These are phyloP conservation scores for Drosophila colorata DNA, from an alignment of 2,888 invertebrate genomes.

Conservation along the genomic window DNA sequence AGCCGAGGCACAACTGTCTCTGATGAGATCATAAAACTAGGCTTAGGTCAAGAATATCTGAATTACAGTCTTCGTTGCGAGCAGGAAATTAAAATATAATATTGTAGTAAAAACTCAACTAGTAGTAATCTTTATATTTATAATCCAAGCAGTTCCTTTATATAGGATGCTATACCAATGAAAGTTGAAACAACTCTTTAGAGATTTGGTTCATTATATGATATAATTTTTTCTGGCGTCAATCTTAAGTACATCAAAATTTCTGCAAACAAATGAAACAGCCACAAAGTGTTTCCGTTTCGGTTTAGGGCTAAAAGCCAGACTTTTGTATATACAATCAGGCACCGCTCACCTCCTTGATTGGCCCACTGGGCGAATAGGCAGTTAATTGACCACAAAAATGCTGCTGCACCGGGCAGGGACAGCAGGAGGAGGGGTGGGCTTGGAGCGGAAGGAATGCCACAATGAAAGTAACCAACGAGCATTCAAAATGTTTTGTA, in stretches of 20 bases:
- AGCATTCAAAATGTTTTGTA: slow-evolving; percentile 59
- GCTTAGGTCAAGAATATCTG: no score
- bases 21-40: no score
- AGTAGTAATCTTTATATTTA: no score
- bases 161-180: background rate
- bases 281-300: background rate
- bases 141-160: no score
- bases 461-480: slow-evolving; percentile 64
- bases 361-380: slow-evolving; percentile 40
- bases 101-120: no score
- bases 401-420: slow-evolving; percentile 40
- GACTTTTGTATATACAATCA: slow-evolving; percentile 1
- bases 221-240: background rate
- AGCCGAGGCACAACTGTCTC: no score
- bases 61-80: no score
- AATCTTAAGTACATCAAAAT: no score
- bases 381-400: slow-evolving; percentile 71
- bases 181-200: background rate
- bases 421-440: background rate
- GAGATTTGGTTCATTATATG: background rate
- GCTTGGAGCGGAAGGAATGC: slow-evolving; percentile 15
- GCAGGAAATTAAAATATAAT: no score
- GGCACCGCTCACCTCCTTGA: slow-evolving; percentile 6
- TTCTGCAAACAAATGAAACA: background rate
- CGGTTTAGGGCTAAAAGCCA: background rate